phyloP scores from a whole-genome alignment of 2,797 vertebrate species.

The Melanotaenia maccullochi region DNA sequence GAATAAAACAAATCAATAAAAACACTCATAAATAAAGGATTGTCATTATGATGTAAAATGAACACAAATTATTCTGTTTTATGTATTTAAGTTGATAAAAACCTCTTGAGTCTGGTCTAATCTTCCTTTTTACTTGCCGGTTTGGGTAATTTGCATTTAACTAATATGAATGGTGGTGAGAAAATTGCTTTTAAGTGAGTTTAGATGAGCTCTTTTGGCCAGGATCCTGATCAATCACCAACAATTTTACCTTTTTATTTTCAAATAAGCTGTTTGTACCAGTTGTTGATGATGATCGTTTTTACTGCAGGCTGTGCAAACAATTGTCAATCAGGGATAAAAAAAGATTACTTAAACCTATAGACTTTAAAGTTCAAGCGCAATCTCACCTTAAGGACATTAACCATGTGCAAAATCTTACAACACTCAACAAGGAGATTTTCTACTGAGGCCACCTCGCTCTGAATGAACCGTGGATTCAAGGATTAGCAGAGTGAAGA shows the following conservation, averaged over 20 bases:
- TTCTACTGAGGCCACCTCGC: slow-evolving; percentile 12
- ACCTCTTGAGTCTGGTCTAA: background rate
- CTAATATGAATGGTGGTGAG: background rate
- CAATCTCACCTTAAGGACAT: slow-evolving; percentile 3
- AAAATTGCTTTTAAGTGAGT: background rate
- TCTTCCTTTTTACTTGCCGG: background rate
- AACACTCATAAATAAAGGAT: background rate
- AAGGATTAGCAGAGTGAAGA: slow-evolving; percentile 23
- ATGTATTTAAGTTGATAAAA: background rate
- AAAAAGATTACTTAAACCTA: background rate
- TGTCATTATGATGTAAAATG: background rate
- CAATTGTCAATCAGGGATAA: background rate
- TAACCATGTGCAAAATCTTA: slow-evolving; percentile 13
- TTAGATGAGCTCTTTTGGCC: background rate
- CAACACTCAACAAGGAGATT: slow-evolving; percentile 22
- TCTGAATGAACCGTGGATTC: slow-evolving; percentile 28
- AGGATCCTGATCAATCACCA: background rate
- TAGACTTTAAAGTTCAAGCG: slow-evolving; percentile 1
- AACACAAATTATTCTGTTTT: background rate
- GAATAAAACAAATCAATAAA: too few relatives aligned
- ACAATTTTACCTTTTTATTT: too few relatives aligned
- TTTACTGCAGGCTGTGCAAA: background rate
- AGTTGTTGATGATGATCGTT: background rate
- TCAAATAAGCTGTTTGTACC: background rate
- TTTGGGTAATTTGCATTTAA: background rate